phyloP scores from a whole-genome alignment of 2,797 vertebrate species.

The Cottoperca gobio region DNA sequence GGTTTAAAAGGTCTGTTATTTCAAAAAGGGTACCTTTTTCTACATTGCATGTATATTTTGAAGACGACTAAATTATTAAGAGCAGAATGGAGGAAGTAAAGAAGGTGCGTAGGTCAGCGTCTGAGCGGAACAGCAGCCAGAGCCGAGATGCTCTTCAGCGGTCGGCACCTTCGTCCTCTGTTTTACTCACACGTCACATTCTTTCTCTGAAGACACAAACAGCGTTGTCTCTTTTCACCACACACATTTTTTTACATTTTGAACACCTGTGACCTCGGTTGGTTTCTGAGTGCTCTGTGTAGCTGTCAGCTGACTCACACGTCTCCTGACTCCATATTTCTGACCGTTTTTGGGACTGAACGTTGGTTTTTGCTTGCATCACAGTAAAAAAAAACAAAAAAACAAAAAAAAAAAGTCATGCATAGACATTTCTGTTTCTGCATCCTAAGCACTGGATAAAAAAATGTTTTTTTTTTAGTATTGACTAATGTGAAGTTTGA shows the following conservation, averaged over 20 bases:
- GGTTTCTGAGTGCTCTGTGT: conserved; percentile 76
- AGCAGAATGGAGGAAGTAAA: conserved; percentile 19
- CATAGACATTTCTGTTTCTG: conserved; percentile 89
- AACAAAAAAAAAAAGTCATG: conserved; percentile 64
- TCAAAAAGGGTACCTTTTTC: conserved; percentile 56
- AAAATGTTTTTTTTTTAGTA: conserved; percentile 90
- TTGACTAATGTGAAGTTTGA: conserved; percentile 99
- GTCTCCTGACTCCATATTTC: conserved; percentile 57
- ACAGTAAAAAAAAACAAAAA: conserved; percentile 72
- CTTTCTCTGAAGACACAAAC: conserved; percentile 29
- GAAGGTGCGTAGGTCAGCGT: conserved; percentile 24
- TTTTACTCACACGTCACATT: conserved; percentile 50
- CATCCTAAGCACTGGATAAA: conserved; percentile 97
- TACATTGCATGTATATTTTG: conserved; percentile 60
- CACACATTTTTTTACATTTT: conserved; percentile 73
- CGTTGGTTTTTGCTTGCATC: conserved; percentile 91
- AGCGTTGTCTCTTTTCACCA: conserved; percentile 50
- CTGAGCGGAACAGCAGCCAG: conserved; percentile 24
- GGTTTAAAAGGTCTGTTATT: conserved; percentile 44
- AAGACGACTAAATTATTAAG: conserved; percentile 59
- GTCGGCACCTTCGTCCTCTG: conserved; percentile 24
- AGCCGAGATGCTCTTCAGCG: conserved; percentile 35
- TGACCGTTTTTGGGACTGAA: conserved; percentile 92
- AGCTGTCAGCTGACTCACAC: conserved; percentile 60
- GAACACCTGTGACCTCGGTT: conserved; percentile 83